Base-by-base conservation (phyloP, 2,888 invertebrate species). In the Scelioninae gen. 1 region DNA sequence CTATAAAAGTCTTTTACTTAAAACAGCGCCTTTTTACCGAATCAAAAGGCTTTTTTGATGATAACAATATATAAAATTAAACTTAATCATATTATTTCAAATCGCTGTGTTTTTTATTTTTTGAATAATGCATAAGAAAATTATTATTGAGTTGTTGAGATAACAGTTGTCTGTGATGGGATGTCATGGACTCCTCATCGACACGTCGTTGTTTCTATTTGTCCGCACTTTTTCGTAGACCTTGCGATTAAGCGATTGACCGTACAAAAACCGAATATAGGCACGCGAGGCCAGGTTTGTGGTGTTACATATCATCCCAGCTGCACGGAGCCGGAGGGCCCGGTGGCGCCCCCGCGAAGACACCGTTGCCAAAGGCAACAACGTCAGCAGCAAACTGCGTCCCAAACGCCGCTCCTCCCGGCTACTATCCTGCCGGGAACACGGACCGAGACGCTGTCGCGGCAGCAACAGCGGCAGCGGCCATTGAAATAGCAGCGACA, bases 281-380 rank as follows among this genome's bases (percentile, higher is more conserved):
- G 91, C 91, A 92, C 88, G 88, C 92, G 87, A 91, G 89, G 82
- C 91, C 91, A 87, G 88, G 92, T 88, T 89, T 92, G 88, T 92
- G 92, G 92, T 92, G 91, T 91, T 92, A 92, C 91, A 90, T 92
- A 90, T 92, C 92, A 86, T 89, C 91, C 88, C 91, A 91, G 88
- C 90, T 92, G 86, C 90, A 90, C 89, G 90, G 90, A 88, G 84
- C 86, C 89, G 81, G 87, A 86, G 88, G 88, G 87, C 86, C 91
- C 91, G 83, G 89, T 90, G 88, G 91, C 89, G 69, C 91, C 91
- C 58, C 90, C 91, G 78, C 91, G 91, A 91, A 89, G 89, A 89
- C 90, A 90, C 87, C 90, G 91, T 85, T 86, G 88, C 87, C 90
- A 87, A 88, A 89, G 84, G 85, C 89, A 88, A 49, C 71, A 71